These are phyloP conservation scores for Cosmorhoe ocellata DNA, from an alignment of 2,888 invertebrate species.

Conservation along the genomic window DNA sequence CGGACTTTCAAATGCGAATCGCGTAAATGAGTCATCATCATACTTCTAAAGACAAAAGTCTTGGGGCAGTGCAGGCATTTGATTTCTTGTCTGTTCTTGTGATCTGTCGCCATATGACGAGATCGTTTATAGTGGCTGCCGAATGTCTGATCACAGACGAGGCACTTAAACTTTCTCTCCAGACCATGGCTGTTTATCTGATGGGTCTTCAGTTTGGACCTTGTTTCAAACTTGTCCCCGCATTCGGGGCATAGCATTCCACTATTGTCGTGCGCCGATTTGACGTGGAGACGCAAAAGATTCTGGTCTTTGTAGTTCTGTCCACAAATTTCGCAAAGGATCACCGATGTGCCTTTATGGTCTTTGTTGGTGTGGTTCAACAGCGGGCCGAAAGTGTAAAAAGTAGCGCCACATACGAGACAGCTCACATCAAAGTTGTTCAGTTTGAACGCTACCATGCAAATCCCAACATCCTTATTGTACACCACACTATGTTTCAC, in stretches of 20 bases:
- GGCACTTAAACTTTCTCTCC: slow-evolving; percentile 79
- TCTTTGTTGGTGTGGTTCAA: slow-evolving; percentile 72
- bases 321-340: slow-evolving; percentile 70
- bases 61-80: slow-evolving; percentile 74
- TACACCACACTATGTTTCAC: slow-evolving; percentile 56
- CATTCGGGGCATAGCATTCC: slow-evolving; percentile 66
- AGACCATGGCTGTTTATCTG: slow-evolving; percentile 66
- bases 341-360: slow-evolving; percentile 69
- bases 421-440: slow-evolving; percentile 65
- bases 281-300: slow-evolving; percentile 60
- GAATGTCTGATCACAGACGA: slow-evolving; percentile 65
- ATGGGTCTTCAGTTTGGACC: slow-evolving; percentile 76
- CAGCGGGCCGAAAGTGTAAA: slow-evolving; percentile 69
- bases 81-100: slow-evolving; percentile 64
- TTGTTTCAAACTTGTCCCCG: slow-evolving; percentile 73
- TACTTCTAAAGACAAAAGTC: slow-evolving; percentile 70
- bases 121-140: slow-evolving; percentile 69
- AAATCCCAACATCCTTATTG: slow-evolving; percentile 68
- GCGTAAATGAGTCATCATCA: slow-evolving; percentile 74
- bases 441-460: slow-evolving; percentile 70
- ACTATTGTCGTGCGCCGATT: slow-evolving; percentile 64
- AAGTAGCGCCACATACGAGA: slow-evolving; percentile 61
- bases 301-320: slow-evolving; percentile 69
- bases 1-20: slow-evolving; percentile 70
- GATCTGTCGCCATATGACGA: slow-evolving; percentile 68